Evolutionary conservation across 2,797 vertebrate species (phyloP).

Genomic region (Myotis pilosus): DNA sequence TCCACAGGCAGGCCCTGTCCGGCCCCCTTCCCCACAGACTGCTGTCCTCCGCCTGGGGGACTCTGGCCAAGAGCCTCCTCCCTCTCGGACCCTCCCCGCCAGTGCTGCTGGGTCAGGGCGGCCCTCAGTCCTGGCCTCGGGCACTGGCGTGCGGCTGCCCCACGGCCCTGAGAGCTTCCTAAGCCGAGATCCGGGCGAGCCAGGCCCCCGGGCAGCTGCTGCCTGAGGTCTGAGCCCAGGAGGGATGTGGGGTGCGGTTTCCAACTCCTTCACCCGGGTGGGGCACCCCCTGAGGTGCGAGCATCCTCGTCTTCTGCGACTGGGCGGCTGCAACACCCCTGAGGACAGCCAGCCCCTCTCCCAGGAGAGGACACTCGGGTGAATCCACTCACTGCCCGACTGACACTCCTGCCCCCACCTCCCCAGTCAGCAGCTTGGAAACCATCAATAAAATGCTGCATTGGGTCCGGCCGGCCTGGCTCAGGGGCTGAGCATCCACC

Average conservation of each 20-base stretch:
- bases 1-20: no score
- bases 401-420: rapidly evolving
- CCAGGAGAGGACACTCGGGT: rapidly evolving
- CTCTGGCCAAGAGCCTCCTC: no score
- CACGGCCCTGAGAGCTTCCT: not conserved
- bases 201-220: rapidly evolving
- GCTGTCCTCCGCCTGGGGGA: no score
- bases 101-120: rapidly evolving
- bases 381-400: rapidly evolving
- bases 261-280: not conserved
- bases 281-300: rapidly evolving
- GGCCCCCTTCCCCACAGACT: no score
- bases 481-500: no score
- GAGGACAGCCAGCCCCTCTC: not conserved
- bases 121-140: rapidly evolving
- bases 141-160: rapidly evolving
- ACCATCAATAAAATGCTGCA: not conserved
- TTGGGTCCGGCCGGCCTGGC: not conserved
- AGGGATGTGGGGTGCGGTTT: rapidly evolving
- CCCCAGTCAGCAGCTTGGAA: rapidly evolving
- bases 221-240: not conserved
- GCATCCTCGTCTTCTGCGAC: rapidly evolving
- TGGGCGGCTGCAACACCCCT: rapidly evolving
- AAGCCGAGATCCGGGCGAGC: not conserved
- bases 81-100: rapidly evolving